Percentiles rank a stretch among this genome's conserved stretches.
Conservation (phyloP, 2,113 vertebrate species). For the Caloenas nicobarica region DNA sequence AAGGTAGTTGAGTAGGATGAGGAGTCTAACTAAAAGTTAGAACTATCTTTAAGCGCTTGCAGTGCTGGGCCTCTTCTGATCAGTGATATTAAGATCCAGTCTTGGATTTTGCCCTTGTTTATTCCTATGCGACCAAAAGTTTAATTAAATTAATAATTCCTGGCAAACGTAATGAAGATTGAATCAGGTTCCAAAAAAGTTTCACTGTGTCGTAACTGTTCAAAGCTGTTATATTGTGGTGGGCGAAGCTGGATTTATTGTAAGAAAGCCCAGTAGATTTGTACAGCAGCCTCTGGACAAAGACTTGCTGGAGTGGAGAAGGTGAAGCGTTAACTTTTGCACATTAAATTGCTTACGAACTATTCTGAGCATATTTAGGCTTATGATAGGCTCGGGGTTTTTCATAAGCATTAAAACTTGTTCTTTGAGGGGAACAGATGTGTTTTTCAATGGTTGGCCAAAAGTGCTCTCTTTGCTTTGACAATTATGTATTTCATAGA, state of each 20-base stretch:
- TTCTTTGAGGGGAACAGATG: conserved; percentile 23
- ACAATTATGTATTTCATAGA: not conserved
- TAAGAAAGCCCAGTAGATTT: not conserved
- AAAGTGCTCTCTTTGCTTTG: not conserved
- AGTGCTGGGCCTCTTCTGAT: not conserved
- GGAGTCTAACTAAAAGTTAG: not conserved
- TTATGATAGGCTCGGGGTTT: not conserved
- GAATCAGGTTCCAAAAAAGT: not conserved
- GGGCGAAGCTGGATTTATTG: not conserved
- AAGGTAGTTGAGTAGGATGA: not conserved
- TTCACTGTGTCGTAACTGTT: not conserved
- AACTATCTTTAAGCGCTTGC: not conserved
- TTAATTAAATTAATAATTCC: conserved; percentile 16
- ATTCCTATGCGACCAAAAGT: not conserved
- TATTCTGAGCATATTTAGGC: not conserved
- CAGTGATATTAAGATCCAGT: not conserved
- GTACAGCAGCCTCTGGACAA: not conserved
- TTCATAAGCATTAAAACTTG: not conserved
- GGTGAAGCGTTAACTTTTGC: not conserved
- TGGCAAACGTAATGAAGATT: not conserved
- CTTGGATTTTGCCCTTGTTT: conserved; percentile 11
- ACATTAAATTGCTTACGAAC: not conserved
- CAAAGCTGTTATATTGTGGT: not conserved
- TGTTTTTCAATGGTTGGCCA: not conserved
- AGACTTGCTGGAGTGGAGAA: not conserved